A percentile compares a stretch with the other conserved stretches of the same genome.
These are phyloP conservation scores for Sebastes reedi DNA, from an alignment of 2,797 vertebrate genomes.

Conservation along the genomic window DNA sequence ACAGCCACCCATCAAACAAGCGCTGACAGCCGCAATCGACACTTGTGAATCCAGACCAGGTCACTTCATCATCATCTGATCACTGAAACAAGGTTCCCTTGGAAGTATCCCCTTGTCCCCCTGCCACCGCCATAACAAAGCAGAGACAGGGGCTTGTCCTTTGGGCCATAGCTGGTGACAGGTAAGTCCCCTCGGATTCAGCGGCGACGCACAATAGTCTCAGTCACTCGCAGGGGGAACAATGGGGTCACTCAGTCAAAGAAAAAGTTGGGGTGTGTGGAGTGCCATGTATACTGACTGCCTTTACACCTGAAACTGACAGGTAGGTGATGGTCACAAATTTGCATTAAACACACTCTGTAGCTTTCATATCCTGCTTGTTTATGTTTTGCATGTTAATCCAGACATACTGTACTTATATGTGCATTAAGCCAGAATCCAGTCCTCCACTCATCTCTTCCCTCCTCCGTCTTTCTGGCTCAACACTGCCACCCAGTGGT, in stretches of 20 bases:
- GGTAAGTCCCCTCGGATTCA: conserved; percentile 62
- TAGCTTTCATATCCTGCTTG: background rate
- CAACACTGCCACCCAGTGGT: conserved; percentile 85
- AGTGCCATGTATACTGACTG: background rate
- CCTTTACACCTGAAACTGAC: conserved; percentile 45
- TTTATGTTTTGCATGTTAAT: conserved; percentile 8
- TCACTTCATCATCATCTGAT: conserved; percentile 76
- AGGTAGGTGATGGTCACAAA: background rate
- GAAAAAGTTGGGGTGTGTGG: conserved; percentile 8
- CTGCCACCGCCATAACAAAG: conserved; percentile 61
- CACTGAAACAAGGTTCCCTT: conserved; percentile 71
- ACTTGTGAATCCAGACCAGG: conserved; percentile 69
- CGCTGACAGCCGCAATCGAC: conserved; percentile 71
- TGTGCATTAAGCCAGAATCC: background rate
- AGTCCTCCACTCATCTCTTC: background rate
- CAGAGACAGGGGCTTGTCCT: conserved; percentile 61
- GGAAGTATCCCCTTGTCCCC: conserved; percentile 65
- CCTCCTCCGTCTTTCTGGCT: conserved; percentile 66
- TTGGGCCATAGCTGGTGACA: conserved; percentile 68
- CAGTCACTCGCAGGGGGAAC: conserved; percentile 64
- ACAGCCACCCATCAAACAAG: conserved; percentile 58
- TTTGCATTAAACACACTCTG: background rate
- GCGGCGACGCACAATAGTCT: conserved; percentile 68
- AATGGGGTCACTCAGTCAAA: conserved; percentile 58
- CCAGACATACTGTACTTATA: conserved; percentile 15